Evolutionary conservation across 2,113 vertebrate genomes (phyloP).

Genomic region (Ceyx margarethae): DNA sequence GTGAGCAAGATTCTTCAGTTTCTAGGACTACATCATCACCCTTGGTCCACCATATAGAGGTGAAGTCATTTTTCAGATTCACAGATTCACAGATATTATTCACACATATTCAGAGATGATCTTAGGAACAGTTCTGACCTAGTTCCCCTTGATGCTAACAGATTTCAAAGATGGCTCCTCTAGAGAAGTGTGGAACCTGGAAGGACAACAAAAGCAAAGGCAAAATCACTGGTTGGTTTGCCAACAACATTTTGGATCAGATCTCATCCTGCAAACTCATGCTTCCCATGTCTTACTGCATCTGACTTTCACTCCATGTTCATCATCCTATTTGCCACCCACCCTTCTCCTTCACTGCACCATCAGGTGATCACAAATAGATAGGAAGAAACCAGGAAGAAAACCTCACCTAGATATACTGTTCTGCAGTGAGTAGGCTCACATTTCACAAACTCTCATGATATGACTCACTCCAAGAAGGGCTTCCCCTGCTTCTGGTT

Average conservation of each 20-base stretch:
- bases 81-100: no score
- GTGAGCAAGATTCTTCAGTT: not conserved
- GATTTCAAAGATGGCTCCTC: not conserved
- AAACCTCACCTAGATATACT: not conserved
- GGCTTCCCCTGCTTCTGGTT: not conserved
- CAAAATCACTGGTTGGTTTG: not conserved
- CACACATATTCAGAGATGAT: not conserved
- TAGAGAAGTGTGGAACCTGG: not conserved
- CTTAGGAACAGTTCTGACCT: not conserved
- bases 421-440: not conserved
- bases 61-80: not conserved
- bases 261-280: not conserved
- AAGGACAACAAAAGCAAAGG: not conserved
- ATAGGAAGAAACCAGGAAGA: not conserved
- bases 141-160: not conserved
- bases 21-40: not conserved
- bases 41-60: not conserved
- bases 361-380: not conserved
- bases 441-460: fast-evolving
- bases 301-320: not conserved
- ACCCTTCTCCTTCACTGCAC: not conserved
- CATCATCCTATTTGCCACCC: not conserved
- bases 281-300: not conserved
- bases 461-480: not conserved
- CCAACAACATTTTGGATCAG: not conserved